A percentile compares a stretch with the other conserved stretches of the same genome.
Conservation (phyloP, 2,113 vertebrate species). For the Saccopteryx leptura region DNA sequence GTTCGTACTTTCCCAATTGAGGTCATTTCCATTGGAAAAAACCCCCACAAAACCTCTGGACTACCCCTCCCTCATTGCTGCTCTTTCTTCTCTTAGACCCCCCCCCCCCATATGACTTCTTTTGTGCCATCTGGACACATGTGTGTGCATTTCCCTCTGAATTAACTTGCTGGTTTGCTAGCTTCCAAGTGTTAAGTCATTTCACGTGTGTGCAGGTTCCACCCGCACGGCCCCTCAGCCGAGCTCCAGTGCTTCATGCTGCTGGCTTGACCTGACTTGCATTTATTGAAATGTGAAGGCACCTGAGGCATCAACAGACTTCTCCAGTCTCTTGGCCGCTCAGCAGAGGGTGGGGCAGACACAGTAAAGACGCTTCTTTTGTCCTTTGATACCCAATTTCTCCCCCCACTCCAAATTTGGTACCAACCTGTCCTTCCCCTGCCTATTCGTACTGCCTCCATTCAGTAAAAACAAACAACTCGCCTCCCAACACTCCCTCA, state of each 20-base stretch:
- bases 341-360: background rate
- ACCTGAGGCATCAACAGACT: background rate
- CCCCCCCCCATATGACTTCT: background rate
- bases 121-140: background rate
- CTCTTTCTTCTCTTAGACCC: background rate
- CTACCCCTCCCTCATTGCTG: background rate
- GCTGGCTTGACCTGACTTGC: conserved; percentile 39
- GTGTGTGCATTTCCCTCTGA: background rate
- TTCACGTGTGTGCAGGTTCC: background rate
- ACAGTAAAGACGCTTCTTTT: background rate
- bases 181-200: background rate
- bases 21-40: background rate
- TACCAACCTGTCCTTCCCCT: background rate
- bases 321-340: background rate
- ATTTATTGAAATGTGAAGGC: background rate
- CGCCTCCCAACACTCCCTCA: background rate
- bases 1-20: background rate
- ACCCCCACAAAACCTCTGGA: background rate
- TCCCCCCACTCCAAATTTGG: background rate
- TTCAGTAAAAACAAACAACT: background rate
- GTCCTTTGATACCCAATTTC: background rate
- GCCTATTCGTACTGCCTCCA: background rate
- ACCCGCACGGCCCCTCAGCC: background rate
- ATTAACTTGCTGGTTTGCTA: background rate
- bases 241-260: background rate